Base-by-base conservation (phyloP, 2,797 vertebrate genomes). In the Halcyon badia region DNA sequence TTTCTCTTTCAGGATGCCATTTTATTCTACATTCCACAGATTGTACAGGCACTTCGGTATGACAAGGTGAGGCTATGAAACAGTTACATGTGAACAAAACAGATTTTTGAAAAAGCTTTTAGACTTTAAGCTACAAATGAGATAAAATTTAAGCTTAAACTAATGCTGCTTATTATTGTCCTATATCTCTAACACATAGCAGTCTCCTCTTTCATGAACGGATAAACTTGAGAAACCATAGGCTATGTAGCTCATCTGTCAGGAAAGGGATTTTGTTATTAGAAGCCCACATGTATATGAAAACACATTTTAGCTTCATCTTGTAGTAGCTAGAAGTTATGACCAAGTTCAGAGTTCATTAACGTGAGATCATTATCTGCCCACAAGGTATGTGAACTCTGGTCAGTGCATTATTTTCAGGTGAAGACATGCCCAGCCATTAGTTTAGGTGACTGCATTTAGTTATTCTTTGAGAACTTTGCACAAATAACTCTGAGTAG, bases 11-110 rank as follows among this genome's bases (percentile, higher is more conserved):
- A 99, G 99, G 99, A 99, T 21, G 99, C 99, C 91, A 99, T 99
- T 98, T 98, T 99, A 95, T 99, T 99, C 98, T 99, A 99, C 98
- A 99, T 99, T 96, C 99, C 99, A 85, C 99, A 99, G 97, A 99
- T 99, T 14, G 99, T 99, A 26, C 99, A 99, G 96, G 99, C 99
- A 22, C 99, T 99, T 77, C 98, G 99, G 19, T 99, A 99, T 18
- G 99, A 99, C 94, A 99, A 99, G 99, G 99, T 99, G 95, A 98
- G 98, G 42, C n/a, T 41, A 15, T 46, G n/a, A 76, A 70, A 75
- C 52, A 77, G 30, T 37, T 71, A 26, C 46, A 9, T 30, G 4
- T 54, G 71, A 86, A 58, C 24, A 61, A 76, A 92, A 9, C 37
- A 80, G 52, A n/a, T 60, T 90, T 81, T 81, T 68, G 75, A 75